Base-by-base conservation (phyloP, 2,888 invertebrate genomes). In the Cephalotes varians region DNA sequence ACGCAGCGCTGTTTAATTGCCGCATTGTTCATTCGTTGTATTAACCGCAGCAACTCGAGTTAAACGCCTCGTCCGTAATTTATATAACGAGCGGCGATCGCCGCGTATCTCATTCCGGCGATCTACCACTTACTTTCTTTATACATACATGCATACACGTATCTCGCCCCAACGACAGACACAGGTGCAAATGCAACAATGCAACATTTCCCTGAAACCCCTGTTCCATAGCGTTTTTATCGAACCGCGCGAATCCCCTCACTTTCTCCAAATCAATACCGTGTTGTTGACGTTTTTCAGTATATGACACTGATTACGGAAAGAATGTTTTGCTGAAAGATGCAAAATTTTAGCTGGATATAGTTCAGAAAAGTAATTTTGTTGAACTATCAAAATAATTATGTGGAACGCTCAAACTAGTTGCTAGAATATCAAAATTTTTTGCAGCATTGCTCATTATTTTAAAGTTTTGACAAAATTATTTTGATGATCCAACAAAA, bases 71-170 rank as follows among this genome's bases (percentile, higher is more conserved):
- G 65, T 64, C 64, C 51, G 65, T 40, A 54, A 72, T 62, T 62
- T 62, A 72, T 73, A 72, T 62, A 72, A 71, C 51, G 60, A 73
- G 60, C 73, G 18, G 51, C 62, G 49, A 37, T 40, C 49, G 73
- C 6, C 37, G 25, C 47, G n/a, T 80, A 81, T 81, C 80, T 62
- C 40, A 15, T 51, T 49, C 40, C n/a, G 28, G 7, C 79, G 83
- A 83, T 81, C 73, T 83, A 77, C 56, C 79, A 31, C 51, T 77
- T 74, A 77, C 72, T 81, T 81, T 72, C 62, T 81, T 81, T 40
- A 64, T 64, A 44, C 54, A 44, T 76, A 56, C 40, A 25, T 40
- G 18, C n/a, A 28, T 40, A 47, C 9, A 15, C 21, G 44, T 67
- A 21, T 51, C 6, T 10, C 47, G 28, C 25, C n/a, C 67, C 44